Evolutionary conservation across 2,797 vertebrate species (phyloP), one percentile per base, ranked within the genome.

Genomic region (Gadopsis bispinosus): DNA sequence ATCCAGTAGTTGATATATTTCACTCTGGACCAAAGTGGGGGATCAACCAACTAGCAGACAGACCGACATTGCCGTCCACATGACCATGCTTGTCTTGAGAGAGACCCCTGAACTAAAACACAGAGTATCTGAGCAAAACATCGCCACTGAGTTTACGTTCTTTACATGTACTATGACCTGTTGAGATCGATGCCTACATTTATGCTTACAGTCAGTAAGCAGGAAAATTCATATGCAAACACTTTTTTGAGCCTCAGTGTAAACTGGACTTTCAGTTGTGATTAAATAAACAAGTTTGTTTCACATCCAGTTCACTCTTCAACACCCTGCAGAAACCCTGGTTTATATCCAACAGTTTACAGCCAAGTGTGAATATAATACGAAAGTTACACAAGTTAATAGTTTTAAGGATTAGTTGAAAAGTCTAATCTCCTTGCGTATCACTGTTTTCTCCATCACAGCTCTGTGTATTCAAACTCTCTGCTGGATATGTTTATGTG

Each of bases 401-500:
- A 61, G 54, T 84, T 85, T 77, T 9, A 55, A 51, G 47, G 59
- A 86, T 83, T 86, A 71, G 55, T 26, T 67, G 54, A 77, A 66
- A 82, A 72, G 45, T 64, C 53, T 26, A 51, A 78, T 84, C 69
- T 80, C 68, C 59, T 80, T 29, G 70, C 53, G 47, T 73, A 41
- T 68, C 50, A 64, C 31, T 66, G 10, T 81, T 74, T 77, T 55
- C 61, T 76, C 78, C 50, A 80, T 78, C 66, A 68, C 60, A 68
- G 71, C 63, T 85, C 60, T 73, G 83, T 70, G 78, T 61, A 43
- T 81, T 77, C 54, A 79, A 76, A 83, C 61, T 84, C 65, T 80
- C 69, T 77, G 75, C 69, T 85, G 83, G 69, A 53, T 77, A 65
- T 69, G 77, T 83, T 68, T 82, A 59, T 58, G 50, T 86, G 75